Percentiles rank a stretch among this genome's conserved stretches.
Evolutionary conservation across 2,888 invertebrate genomes (phyloP).

Genomic region (Limnephilus rhombicus): DNA sequence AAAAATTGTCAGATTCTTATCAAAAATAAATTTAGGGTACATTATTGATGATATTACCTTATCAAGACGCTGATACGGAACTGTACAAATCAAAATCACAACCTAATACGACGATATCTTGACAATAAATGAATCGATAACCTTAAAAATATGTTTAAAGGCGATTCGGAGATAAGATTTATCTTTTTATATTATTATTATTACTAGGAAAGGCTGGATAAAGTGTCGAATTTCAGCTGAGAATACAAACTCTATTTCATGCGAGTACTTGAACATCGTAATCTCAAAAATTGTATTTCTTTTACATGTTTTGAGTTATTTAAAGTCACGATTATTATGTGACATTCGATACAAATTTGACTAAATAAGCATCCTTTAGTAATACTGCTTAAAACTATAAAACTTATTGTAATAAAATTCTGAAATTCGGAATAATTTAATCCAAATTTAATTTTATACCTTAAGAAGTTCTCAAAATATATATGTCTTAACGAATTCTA

Average conservation of each 20-base stretch:
- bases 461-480: no score
- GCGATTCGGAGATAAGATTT: constrained; percentile 48
- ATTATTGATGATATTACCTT: constrained; percentile 53
- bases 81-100: constrained; percentile 64
- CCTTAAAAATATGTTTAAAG: constrained; percentile 54
- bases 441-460: not conserved
- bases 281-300: not conserved
- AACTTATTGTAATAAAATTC: not conserved
- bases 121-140: constrained; percentile 65
- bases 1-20: not conserved
- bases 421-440: not conserved
- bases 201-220: not conserved
- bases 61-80: constrained; percentile 50
- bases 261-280: not conserved
- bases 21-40: not conserved
- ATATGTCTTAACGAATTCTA: not conserved
- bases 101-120: constrained; percentile 63
- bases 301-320: not conserved
- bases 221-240: constrained; percentile 1
- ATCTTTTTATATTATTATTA: constrained; percentile 26
- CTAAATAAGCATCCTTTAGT: not conserved
- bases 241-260: not conserved
- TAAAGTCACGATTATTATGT: not conserved
- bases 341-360: not conserved
- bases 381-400: not conserved